Percentiles rank a stretch among this genome's conserved stretches.
These are phyloP conservation scores for Stramonita haemastoma DNA, from an alignment of 2,888 invertebrate genomes.

Conservation along the genomic window DNA sequence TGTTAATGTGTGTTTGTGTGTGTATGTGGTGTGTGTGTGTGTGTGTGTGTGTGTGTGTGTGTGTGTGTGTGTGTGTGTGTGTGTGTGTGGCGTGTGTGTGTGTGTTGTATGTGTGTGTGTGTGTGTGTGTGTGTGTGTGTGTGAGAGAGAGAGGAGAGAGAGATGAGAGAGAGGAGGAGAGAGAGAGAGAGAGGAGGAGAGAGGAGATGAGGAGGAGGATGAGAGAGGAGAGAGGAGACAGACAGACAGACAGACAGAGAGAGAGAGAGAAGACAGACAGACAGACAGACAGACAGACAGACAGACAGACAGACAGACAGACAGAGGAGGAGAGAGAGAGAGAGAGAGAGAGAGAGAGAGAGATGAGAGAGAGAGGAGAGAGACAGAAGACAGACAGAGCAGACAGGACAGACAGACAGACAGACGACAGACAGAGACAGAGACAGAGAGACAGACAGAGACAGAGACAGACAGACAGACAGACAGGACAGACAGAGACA, in stretches of 20 bases:
- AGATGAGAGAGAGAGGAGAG: not conserved
- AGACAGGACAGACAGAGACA: no score
- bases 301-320: not conserved
- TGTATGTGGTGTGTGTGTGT: not conserved
- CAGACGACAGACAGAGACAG: no score
- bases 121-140: no score
- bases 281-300: no score
- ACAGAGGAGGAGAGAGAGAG: not conserved
- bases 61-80: not conserved
- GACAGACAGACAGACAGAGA: not conserved
- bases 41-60: not conserved
- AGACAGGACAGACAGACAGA: no score
- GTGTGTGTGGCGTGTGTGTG: not conserved
- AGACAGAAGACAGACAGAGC: not conserved
- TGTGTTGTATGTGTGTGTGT: no score
- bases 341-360: not conserved
- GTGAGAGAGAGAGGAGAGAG: not conserved
- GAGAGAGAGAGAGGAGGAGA: not conserved
- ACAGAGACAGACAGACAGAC: no score
- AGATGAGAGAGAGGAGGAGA: not conserved
- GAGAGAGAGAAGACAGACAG: no score
- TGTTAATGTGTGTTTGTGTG: no score
- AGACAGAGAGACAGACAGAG: no score
- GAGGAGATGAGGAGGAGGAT: not conserved
- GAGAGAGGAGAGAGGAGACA: not conserved